Conservation (phyloP, 2,113 vertebrate genomes). For the Gulo gulo region DNA sequence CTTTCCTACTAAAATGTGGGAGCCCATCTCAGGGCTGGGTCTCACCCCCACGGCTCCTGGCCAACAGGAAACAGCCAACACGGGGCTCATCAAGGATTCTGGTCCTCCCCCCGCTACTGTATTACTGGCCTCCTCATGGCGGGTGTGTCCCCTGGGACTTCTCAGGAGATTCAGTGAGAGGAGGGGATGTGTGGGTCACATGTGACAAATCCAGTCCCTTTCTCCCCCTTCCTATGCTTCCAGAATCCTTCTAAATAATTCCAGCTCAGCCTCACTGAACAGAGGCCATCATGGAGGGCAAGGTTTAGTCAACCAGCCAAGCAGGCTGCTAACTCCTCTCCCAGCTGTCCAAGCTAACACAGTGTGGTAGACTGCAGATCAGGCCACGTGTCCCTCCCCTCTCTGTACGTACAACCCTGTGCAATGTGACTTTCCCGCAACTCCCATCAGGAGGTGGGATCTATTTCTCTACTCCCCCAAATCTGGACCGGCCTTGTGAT, state of each 20-base stretch:
- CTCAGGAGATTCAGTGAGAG: too few relatives aligned
- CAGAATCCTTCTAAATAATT: not conserved
- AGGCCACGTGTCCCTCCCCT: not conserved
- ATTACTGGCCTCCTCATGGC: not conserved
- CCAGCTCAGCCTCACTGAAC: not conserved
- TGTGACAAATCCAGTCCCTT: not conserved
- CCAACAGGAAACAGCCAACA: not conserved
- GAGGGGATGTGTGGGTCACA: not conserved
- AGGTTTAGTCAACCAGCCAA: not conserved
- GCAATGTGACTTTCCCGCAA: not conserved
- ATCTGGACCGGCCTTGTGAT: not conserved
- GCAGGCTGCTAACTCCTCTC: not conserved
- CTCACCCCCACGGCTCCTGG: not conserved
- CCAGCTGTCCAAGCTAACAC: not conserved
- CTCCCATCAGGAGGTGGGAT: not conserved
- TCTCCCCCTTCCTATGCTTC: not conserved
- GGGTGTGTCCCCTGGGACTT: not conserved
- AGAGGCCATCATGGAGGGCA: not conserved
- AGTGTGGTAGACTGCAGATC: not conserved
- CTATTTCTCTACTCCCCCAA: not conserved
- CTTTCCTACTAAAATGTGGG: not conserved
- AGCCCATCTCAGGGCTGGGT: too few relatives aligned
- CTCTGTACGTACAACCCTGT: not conserved
- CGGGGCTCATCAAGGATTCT: accelerated
- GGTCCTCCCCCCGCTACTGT: accelerated